These are phyloP conservation scores for Polymixis flavicincta DNA, from an alignment of 2,888 invertebrate genomes.

Conservation along the genomic window DNA sequence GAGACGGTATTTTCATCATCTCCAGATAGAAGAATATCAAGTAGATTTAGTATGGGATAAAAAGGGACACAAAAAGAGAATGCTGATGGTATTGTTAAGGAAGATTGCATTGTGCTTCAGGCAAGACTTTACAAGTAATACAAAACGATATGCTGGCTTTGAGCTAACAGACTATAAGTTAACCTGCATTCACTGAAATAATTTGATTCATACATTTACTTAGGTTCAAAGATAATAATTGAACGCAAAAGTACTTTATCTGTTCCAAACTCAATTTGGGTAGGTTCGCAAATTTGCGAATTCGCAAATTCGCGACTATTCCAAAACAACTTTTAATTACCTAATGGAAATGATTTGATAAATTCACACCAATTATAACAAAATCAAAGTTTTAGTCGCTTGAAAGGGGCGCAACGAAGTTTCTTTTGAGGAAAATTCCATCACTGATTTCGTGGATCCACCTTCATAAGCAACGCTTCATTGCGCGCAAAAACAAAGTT, in stretches of 20 bases:
- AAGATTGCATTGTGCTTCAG: neutral
- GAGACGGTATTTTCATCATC: neutral
- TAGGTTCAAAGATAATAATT: neutral
- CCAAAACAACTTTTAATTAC: slow-evolving; percentile 52
- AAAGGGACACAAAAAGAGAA: neutral
- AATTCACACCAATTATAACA: slow-evolving; percentile 60
- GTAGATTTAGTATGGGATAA: neutral
- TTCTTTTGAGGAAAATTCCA: slow-evolving; percentile 52
- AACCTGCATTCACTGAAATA: neutral
- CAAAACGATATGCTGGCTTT: neutral
- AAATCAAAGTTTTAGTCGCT: slow-evolving; percentile 51
- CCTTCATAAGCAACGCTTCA: slow-evolving; percentile 44
- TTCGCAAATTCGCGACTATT: slow-evolving; percentile 24
- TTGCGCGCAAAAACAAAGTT: slow-evolving; percentile 54
- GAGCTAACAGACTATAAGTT: neutral
- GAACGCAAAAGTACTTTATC: slow-evolving; percentile 5
- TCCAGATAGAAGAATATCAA: neutral
- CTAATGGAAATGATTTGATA: slow-evolving; percentile 55
- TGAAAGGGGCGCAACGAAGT: slow-evolving; percentile 43
- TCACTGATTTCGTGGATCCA: slow-evolving; percentile 47
- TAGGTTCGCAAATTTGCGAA: slow-evolving; percentile 16
- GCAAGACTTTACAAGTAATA: neutral
- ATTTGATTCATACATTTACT: neutral
- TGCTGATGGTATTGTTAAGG: neutral
- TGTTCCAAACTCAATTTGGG: slow-evolving; percentile 16